Evolutionary conservation across 2,113 vertebrate genomes (phyloP).

Genomic region (Solea solea): DNA sequence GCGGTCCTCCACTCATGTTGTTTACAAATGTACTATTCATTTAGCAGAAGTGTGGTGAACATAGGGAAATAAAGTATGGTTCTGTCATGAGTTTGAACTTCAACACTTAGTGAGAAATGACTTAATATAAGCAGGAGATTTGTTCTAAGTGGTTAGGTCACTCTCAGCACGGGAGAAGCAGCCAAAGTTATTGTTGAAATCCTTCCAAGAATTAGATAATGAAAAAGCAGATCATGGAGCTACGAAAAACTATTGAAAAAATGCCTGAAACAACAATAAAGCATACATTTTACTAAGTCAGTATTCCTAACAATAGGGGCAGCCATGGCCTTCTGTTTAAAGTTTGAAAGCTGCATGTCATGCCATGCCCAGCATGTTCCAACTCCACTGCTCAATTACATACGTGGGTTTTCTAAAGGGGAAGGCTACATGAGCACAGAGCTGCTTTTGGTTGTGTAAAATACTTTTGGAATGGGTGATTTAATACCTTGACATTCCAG

Average conservation of each 20-base stretch:
- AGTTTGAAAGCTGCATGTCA: not conserved
- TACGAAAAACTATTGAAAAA: not conserved
- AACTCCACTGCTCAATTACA: not conserved
- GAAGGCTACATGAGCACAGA: not conserved
- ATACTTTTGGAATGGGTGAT: not conserved
- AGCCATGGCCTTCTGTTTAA: not conserved
- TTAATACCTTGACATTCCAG: slow-evolving; percentile 15
- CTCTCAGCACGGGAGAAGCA: no score
- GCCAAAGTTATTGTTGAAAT: no score
- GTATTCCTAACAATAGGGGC: not conserved
- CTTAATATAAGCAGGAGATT: no score
- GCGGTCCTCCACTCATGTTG: no score
- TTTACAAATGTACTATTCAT: not conserved
- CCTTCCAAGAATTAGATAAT: no score
- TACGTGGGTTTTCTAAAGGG: not conserved
- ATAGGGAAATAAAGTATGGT: not conserved
- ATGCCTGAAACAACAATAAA: not conserved
- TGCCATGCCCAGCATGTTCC: not conserved
- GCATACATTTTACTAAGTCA: not conserved
- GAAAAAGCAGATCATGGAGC: not conserved
- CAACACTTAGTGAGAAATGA: no score
- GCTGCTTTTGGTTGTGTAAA: not conserved
- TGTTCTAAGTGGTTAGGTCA: no score
- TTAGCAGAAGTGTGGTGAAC: not conserved
- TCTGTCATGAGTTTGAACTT: no score